Percentiles rank a stretch among this genome's conserved stretches.
These are phyloP conservation scores for Phyllostomus hastatus DNA, from an alignment of 2,113 vertebrate species.

Conservation along the genomic window DNA sequence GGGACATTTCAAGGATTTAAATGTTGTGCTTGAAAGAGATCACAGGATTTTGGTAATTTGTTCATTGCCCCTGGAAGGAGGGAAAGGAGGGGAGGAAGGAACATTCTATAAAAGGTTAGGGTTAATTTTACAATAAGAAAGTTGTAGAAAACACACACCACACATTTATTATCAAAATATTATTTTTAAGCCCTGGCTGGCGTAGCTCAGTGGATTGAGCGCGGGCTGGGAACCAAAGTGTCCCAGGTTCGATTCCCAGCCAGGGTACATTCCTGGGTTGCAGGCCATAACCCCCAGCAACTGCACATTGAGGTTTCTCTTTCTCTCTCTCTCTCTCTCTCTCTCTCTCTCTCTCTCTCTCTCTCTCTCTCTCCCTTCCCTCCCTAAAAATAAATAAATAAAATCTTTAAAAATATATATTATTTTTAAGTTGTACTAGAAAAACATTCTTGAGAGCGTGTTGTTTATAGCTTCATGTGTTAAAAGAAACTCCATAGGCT, in stretches of 20 bases:
- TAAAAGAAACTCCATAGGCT: background rate
- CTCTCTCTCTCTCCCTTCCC: too few species aligned
- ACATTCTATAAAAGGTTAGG: background rate
- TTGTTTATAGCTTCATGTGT: background rate
- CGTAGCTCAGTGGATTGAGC: too few species aligned
- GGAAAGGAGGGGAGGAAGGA: background rate
- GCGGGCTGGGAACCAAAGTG: too few species aligned
- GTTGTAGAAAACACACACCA: background rate
- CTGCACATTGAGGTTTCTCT: too few species aligned
- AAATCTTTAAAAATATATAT: too few species aligned
- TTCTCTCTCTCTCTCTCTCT: too few species aligned
- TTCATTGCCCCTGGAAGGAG: background rate
- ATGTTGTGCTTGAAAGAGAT: background rate
- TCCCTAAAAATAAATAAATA: too few species aligned
- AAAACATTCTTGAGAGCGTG: background rate
- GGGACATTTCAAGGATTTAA: background rate
- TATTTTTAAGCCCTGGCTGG: conserved; percentile 1
- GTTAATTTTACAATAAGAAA: conserved; percentile 29
- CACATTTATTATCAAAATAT: background rate
- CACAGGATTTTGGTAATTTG: background rate
- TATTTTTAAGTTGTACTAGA: conserved; percentile 40
- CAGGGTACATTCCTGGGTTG: too few species aligned
- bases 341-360: too few species aligned
- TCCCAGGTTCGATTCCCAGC: too few species aligned
- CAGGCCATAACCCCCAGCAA: too few species aligned